Percentiles rank a stretch among this genome's conserved stretches.
Evolutionary conservation across 1,140 invertebrate genomes (phyloP).

Genomic region (Amyelois transitella): DNA sequence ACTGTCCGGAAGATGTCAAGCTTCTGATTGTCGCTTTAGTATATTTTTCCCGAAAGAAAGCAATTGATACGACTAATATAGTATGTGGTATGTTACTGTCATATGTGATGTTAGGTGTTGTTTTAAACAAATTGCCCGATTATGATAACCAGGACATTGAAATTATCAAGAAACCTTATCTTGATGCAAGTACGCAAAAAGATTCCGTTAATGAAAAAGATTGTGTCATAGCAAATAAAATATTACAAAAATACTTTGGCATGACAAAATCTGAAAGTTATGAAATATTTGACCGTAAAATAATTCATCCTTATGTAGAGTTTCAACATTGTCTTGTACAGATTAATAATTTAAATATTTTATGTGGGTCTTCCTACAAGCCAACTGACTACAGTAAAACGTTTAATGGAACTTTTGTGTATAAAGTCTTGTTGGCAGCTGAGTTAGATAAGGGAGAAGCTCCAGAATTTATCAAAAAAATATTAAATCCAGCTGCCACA

Average conservation of each 20-base stretch:
- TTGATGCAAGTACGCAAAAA: not conserved
- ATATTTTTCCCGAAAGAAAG: conserved; percentile 24
- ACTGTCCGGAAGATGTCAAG: conserved; percentile 15
- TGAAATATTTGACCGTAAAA: conserved; percentile 12
- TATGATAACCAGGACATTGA: not conserved
- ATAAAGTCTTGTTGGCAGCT: conserved; percentile 12
- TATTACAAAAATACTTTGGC: conserved; percentile 15
- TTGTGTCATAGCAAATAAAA: conserved; percentile 11
- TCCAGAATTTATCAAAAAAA: not conserved
- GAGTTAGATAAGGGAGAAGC: conserved; percentile 4
- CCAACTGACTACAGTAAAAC: conserved; percentile 21
- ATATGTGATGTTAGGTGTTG: conserved; percentile 22
- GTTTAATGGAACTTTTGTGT: conserved; percentile 33
- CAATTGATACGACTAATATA: conserved; percentile 8
- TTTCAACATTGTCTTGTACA: conserved; percentile 29
- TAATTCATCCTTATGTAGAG: conserved; percentile 21
- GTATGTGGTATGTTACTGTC: conserved; percentile 22
- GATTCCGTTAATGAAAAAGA: conserved; percentile 3
- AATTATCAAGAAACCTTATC: not conserved
- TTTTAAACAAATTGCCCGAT: conserved; percentile 5
- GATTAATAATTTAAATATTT: conserved; percentile 31
- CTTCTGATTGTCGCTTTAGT: conserved; percentile 26
- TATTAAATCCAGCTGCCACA: conserved; percentile 11
- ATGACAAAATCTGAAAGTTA: conserved; percentile 4
- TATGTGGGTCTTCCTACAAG: conserved; percentile 28